Evolutionary conservation across 2,797 vertebrate species (phyloP).

Genomic region (Chaetodon trifasciatus): DNA sequence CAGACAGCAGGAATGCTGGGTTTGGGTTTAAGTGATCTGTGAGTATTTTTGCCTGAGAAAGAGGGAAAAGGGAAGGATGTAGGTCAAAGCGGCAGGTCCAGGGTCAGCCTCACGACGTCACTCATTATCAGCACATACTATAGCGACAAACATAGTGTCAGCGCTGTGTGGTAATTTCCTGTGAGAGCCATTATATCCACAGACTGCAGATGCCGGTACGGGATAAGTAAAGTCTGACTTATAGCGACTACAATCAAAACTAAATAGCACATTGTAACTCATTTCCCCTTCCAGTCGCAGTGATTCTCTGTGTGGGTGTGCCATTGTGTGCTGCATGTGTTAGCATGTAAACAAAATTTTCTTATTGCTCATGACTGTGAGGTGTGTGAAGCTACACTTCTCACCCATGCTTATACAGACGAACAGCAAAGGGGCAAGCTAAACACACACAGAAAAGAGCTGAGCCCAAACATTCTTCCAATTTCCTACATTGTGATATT

Average conservation of each 20-base stretch:
- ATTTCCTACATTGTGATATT: slow-evolving; percentile 62
- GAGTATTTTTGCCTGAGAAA: slow-evolving; percentile 26
- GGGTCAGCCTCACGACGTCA: slow-evolving; percentile 47
- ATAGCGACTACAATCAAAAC: slow-evolving; percentile 36
- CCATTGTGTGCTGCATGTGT: slow-evolving; percentile 18
- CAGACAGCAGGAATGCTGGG: neutral
- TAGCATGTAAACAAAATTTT: slow-evolving; percentile 33
- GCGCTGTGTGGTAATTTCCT: slow-evolving; percentile 54
- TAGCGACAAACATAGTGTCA: slow-evolving; percentile 53
- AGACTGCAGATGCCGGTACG: slow-evolving; percentile 49
- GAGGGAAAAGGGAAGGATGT: slow-evolving; percentile 54
- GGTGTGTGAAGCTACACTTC: slow-evolving; percentile 1
- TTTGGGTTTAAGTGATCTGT: slow-evolving; percentile 1
- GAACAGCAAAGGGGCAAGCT: slow-evolving; percentile 21
- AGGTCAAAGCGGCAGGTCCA: slow-evolving; percentile 47
- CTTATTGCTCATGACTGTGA: neutral
- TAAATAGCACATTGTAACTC: slow-evolving; percentile 43
- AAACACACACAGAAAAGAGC: slow-evolving; percentile 41
- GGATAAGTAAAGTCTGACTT: slow-evolving; percentile 46
- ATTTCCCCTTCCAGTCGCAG: slow-evolving; percentile 44
- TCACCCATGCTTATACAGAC: neutral
- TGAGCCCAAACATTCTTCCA: slow-evolving; percentile 55
- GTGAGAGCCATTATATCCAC: slow-evolving; percentile 42
- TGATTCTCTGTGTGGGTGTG: slow-evolving; percentile 8
- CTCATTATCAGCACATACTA: slow-evolving; percentile 43